Evolutionary conservation across 2,888 invertebrate genomes (phyloP).

Genomic region (Cheilosia vulpina): DNA sequence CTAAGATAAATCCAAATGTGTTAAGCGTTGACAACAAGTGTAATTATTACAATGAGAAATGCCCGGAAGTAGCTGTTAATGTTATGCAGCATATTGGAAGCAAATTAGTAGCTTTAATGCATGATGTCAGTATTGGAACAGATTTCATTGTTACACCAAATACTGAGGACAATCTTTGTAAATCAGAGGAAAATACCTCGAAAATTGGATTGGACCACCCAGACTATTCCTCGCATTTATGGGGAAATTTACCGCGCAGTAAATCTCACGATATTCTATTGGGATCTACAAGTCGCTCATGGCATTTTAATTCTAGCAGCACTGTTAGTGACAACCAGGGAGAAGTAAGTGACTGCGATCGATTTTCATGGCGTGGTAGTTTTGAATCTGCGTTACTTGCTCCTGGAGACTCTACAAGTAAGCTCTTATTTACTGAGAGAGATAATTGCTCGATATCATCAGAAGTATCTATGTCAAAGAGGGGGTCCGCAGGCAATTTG

Average conservation of each 20-base stretch:
- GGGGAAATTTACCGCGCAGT: slow-evolving; percentile 89
- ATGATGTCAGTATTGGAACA: slow-evolving; percentile 92
- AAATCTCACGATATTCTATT: slow-evolving; percentile 92
- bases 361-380: slow-evolving; percentile 96
- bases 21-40: not conserved
- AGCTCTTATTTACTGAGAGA: slow-evolving; percentile 87
- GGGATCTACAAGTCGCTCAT: slow-evolving; percentile 84
- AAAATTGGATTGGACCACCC: slow-evolving; percentile 7
- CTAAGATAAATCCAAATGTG: not conserved
- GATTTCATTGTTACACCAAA: slow-evolving; percentile 64
- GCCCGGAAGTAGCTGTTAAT: slow-evolving; percentile 94
- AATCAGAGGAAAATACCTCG: not conserved
- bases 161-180: not conserved
- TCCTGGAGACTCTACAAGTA: slow-evolving; percentile 91
- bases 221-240: not conserved
- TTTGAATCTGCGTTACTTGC: slow-evolving; percentile 96
- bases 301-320: slow-evolving; percentile 84
- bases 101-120: slow-evolving; percentile 94
- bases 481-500: slow-evolving; percentile 93
- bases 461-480: slow-evolving; percentile 88
- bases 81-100: slow-evolving; percentile 97
- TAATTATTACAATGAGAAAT: slow-evolving; percentile 85
- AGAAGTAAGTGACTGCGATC: slow-evolving; percentile 92
- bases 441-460: slow-evolving; percentile 87
- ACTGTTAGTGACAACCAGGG: slow-evolving; percentile 85